Conservation (phyloP, 37 sponge, comb jelly and placozoan species). For the Mnemiopsis leidyi region DNA sequence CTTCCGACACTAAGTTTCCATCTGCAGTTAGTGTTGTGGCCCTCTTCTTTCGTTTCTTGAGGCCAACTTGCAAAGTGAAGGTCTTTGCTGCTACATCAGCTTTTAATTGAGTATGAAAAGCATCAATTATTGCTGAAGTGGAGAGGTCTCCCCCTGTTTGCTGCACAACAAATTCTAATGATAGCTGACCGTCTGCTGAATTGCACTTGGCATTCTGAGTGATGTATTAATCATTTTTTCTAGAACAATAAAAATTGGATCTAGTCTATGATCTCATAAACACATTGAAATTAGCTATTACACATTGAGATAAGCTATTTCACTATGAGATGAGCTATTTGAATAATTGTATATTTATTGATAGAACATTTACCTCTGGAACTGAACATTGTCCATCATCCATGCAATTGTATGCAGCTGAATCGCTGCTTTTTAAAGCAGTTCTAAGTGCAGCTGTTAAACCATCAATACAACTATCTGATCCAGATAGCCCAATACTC, state of each 20-base stretch:
- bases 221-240: too few species aligned
- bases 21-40: not conserved
- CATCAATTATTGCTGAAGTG: not conserved
- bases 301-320: too few species aligned
- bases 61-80: not conserved
- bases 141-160: not conserved
- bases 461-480: not conserved
- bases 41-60: not conserved
- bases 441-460: not conserved
- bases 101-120: not conserved
- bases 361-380: not conserved
- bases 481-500: not conserved
- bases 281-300: too few species aligned
- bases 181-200: not conserved
- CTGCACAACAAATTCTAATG: not conserved
- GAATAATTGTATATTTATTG: too few species aligned
- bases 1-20: not conserved
- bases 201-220: not conserved
- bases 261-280: too few species aligned
- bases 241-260: too few species aligned
- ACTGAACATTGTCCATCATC: not conserved
- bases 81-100: not conserved
- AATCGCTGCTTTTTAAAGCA: not conserved
- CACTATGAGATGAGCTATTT: too few species aligned
- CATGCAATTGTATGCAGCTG: not conserved